Evolutionary conservation across 2,888 invertebrate genomes (phyloP).

Genomic region (Elgonia sp.): DNA sequence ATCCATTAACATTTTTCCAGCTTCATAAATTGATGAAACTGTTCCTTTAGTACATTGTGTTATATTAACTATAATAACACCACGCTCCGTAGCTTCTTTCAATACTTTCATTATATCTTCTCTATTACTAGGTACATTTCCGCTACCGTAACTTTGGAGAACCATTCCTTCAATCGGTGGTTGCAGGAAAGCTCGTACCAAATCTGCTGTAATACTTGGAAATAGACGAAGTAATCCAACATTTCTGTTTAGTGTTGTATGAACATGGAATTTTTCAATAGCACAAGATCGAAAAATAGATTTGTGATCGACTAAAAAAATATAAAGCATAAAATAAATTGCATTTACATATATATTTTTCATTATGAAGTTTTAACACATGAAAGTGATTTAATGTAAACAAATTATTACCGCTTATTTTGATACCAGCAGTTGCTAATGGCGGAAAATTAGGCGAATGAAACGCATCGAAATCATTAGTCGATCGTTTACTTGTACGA

Average conservation of each 20-base stretch:
- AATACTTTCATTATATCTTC: constrained; percentile 93
- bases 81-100: constrained; percentile 91
- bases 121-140: constrained; percentile 96
- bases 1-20: constrained; percentile 89
- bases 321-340: not conserved
- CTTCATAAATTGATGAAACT: constrained; percentile 94
- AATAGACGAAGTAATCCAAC: constrained; percentile 96
- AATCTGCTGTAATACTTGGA: constrained; percentile 95
- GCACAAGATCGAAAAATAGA: constrained; percentile 89
- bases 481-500: constrained; percentile 92
- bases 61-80: constrained; percentile 96
- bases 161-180: constrained; percentile 95
- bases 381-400: too few relatives aligned
- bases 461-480: constrained; percentile 93
- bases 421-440: constrained; percentile 94
- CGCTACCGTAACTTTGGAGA: constrained; percentile 96
- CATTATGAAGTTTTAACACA: too few relatives aligned
- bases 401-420: constrained; percentile 89
- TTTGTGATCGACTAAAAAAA: constrained; percentile 89
- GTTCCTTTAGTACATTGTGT: constrained; percentile 96
- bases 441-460: constrained; percentile 95
- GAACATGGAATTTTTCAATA: constrained; percentile 91
- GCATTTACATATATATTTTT: too few relatives aligned
- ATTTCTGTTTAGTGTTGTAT: constrained; percentile 92
- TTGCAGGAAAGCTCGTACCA: constrained; percentile 91